A percentile compares a stretch with the other conserved stretches of the same genome.
Conservation (phyloP, 2,888 invertebrate genomes). For the Lingula anatina region DNA sequence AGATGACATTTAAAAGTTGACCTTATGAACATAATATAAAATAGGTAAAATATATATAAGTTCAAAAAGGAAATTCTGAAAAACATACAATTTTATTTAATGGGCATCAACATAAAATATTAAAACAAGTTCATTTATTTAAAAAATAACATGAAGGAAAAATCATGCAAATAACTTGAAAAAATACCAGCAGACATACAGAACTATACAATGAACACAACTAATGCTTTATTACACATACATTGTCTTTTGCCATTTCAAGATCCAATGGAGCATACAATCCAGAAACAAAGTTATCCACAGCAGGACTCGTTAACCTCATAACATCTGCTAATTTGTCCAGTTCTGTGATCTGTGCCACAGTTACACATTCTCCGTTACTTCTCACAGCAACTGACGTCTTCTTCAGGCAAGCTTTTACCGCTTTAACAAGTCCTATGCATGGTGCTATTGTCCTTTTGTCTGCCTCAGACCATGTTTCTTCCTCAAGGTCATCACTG, state of each 20-base stretch:
- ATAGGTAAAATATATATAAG: background rate
- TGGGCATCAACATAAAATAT: too few species aligned
- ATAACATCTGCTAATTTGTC: slow-evolving; percentile 27
- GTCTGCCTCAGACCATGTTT: slow-evolving; percentile 31
- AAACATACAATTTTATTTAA: too few species aligned
- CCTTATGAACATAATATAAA: background rate
- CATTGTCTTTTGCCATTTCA: slow-evolving; percentile 20
- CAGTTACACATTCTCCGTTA: slow-evolving; percentile 20
- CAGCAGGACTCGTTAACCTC: slow-evolving; percentile 27
- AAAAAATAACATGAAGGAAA: background rate
- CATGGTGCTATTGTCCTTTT: slow-evolving; percentile 24
- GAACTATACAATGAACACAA: background rate
- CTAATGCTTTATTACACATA: slow-evolving; percentile 10
- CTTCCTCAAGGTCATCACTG: slow-evolving; percentile 6
- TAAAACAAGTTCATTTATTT: too few species aligned
- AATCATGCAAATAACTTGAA: slow-evolving; percentile 1
- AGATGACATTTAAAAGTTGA: background rate
- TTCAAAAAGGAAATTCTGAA: background rate
- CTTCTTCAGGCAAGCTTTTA: slow-evolving; percentile 30
- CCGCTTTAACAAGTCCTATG: slow-evolving; percentile 31
- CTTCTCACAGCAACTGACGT: slow-evolving; percentile 19
- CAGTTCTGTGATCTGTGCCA: slow-evolving; percentile 20
- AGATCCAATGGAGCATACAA: slow-evolving; percentile 33
- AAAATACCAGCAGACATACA: background rate
- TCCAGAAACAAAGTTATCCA: slow-evolving; percentile 31